phyloP scores from a whole-genome alignment of 2,113 vertebrate genomes.

The Corvus cornix region DNA sequence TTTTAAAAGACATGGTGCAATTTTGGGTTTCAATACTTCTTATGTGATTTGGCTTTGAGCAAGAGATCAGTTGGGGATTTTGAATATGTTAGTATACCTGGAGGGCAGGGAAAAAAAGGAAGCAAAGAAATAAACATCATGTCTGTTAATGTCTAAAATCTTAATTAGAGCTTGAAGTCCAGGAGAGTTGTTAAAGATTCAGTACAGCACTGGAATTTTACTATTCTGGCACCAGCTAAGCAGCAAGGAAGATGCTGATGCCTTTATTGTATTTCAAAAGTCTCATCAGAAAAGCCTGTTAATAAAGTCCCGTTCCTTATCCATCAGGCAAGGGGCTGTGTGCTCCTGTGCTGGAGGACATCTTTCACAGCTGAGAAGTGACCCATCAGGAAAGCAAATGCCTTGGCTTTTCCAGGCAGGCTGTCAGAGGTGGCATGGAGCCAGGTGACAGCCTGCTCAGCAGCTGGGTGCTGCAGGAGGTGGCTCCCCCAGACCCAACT shows the following conservation, averaged over 20 bases:
- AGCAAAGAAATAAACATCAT: not conserved
- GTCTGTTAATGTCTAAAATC: not conserved
- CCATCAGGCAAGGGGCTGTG: not conserved
- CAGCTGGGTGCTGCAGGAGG: not conserved
- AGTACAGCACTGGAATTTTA: not conserved
- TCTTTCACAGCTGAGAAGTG: not conserved
- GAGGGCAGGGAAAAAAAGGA: fast-evolving
- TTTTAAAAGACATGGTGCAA: not conserved
- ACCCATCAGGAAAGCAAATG: not conserved
- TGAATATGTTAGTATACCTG: not conserved
- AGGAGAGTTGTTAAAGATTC: not conserved
- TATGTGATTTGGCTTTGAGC: not conserved
- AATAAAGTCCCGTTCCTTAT: not conserved
- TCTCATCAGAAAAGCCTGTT: not conserved
- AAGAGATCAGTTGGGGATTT: not conserved
- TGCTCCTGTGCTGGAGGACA: not conserved
- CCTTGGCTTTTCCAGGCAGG: not conserved
- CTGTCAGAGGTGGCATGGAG: not conserved
- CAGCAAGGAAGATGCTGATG: not conserved
- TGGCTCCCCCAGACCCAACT: not conserved
- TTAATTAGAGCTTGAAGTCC: not conserved
- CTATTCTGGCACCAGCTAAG: not conserved
- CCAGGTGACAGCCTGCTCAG: not conserved
- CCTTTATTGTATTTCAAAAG: not conserved
- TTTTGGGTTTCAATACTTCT: not conserved